Percentiles rank a stretch among this genome's conserved stretches.
Conservation (phyloP, 2,797 vertebrate species). For the Perodicticus potto region DNA sequence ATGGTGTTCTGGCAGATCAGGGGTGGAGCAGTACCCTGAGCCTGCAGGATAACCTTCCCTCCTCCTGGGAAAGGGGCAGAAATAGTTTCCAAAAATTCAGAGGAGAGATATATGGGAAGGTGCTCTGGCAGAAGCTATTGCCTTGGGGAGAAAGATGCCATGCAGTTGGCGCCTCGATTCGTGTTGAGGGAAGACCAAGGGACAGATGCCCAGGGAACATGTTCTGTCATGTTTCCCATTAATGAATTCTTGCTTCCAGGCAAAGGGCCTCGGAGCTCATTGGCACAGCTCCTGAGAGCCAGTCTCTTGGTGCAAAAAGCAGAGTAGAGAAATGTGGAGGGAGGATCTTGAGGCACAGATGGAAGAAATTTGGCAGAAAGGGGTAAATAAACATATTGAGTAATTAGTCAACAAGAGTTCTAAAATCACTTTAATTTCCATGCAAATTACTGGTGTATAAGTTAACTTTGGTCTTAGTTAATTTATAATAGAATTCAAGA, state of each 20-base stretch:
- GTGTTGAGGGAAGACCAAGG: neutral
- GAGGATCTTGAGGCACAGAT: neutral
- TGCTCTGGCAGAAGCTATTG: neutral
- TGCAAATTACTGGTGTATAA: neutral
- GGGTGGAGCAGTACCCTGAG: neutral
- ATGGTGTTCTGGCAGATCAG: neutral
- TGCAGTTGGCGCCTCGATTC: neutral
- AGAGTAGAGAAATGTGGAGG: neutral
- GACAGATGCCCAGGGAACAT: neutral
- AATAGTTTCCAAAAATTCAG: neutral
- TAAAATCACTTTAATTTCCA: neutral
- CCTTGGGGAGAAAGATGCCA: neutral
- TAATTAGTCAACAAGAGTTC: neutral
- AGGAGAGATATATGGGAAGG: neutral
- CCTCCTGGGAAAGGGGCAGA: neutral
- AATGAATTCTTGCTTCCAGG: neutral
- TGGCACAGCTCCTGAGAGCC: neutral
- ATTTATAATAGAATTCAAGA: conserved; percentile 19
- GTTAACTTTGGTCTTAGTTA: neutral
- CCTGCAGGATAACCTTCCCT: neutral
- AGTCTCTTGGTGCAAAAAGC: neutral
- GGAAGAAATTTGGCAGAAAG: neutral
- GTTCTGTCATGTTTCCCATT: neutral
- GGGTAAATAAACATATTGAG: neutral
- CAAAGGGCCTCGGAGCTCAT: neutral